phyloP scores from a whole-genome alignment of 2,888 invertebrate genomes.

The Rhamphomyia laevipes region DNA sequence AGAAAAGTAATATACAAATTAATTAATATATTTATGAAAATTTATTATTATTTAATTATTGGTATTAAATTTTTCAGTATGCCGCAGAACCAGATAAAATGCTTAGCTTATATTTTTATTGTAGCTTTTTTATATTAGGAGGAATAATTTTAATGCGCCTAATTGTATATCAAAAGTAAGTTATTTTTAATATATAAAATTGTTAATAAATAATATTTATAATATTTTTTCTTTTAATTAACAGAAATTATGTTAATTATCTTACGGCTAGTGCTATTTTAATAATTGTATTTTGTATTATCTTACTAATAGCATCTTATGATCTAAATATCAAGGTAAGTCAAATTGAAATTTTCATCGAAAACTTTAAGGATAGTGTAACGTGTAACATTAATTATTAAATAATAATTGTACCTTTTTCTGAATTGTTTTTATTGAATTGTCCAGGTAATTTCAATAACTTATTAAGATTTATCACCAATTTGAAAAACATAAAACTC shows the following conservation, averaged over 20 bases:
- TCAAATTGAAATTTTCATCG: no score
- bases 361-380: no score
- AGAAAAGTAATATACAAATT: conserved; percentile 49
- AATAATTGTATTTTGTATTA: conserved; percentile 25
- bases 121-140: conserved; percentile 61
- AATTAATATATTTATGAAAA: background rate
- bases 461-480: no score
- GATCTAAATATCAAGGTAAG: conserved; percentile 47
- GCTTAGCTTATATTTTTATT: conserved; percentile 75
- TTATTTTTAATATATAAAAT: background rate
- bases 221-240: conserved; percentile 4
- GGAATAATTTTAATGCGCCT: conserved; percentile 58
- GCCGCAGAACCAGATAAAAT: conserved; percentile 70
- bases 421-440: no score
- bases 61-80: conserved; percentile 45
- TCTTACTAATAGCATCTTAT: conserved; percentile 38
- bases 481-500: no score
- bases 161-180: conserved; percentile 49
- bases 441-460: no score
- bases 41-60: background rate
- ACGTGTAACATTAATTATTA: no score
- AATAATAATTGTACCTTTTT: no score
- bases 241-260: conserved; percentile 20
- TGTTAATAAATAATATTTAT: conserved; percentile 2
- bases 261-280: conserved; percentile 23